Evolutionary conservation across 2,113 vertebrate genomes (phyloP), one percentile per base, ranked within the genome.

Genomic region (Notiomystis cincta): DNA sequence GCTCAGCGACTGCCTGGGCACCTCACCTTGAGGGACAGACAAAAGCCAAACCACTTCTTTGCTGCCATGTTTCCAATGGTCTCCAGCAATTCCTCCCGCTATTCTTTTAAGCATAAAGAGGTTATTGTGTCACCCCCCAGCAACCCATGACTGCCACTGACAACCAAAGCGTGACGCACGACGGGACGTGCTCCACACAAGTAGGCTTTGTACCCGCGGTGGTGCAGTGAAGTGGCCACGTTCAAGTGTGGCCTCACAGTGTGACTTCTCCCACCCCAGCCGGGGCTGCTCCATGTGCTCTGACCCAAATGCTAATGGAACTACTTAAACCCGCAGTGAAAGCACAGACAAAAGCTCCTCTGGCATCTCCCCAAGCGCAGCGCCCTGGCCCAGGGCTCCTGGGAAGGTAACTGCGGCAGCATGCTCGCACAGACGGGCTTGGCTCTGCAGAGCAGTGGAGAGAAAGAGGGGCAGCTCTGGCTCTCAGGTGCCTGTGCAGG

Each of bases 341-440:
- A 65, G 65, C 11, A 2, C 40, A 72, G 69, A 60, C 77, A 89
- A 87, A 80, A 89, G 56, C 78, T 89, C 10, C 72, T 35, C 65
- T 33, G 64, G 64, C 70, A 45, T 16, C 27, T 62, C 58, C 86
- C 37, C 71, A 37, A 10, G 89, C 24, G 6, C 3, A 11, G 57
- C 0, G 3, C 50, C 50, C 69, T 2, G 42, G 56, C 24, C 47
- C 60, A 21, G 16, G 70, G 56, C 64, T 75, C 22, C 61, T 51
- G 51, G 0, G 5, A 7, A 71, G 65, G 47, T 24, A 2, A 7
- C 3, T 7, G 77, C 0, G 6, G 70, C 67, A 92, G 83, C 30
- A 16, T 0, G 2, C 21, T 27, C 1, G 13, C 38, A 48, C 48
- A 11, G 5, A 24, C 0, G 0, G 21, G 60, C 50, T 73, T 1